Base-by-base conservation (phyloP, 2,113 vertebrate genomes). In the Gallinago paraguaiae region DNA sequence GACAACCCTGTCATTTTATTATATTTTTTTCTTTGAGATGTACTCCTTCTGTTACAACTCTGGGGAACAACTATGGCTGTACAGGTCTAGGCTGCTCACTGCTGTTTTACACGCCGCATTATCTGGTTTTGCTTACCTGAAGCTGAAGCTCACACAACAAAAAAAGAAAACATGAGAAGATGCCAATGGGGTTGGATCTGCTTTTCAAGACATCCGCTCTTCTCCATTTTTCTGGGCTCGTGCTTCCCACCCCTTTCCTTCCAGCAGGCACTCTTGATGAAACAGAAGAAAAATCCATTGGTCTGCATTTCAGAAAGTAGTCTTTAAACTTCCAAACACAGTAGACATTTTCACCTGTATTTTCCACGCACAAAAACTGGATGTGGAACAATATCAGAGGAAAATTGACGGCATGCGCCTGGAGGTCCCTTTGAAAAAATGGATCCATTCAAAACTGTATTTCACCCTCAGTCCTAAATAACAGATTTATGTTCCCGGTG, bases 401-500 rank as follows among this genome's bases (percentile, higher is more conserved):
- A 91, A 82, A 94, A 88, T 5, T 85, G 59, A 64, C 7, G 10
- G 59, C 48, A 46, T 77, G 43, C 2, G 25, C 60, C 82, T 76
- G 46, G 41, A 83, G 11, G 33, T 51, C 88, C 23, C 60, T 83
- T 71, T 65, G 53, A 51, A 92, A 91, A 94, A 93, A 64, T 14
- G 12, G 45, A 74, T 75, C 45, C 22, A 82, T 92, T 94, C 84
- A 93, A 76, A 95, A 84, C 45, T 77, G 24, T 80, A 71, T 85
- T 95, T 91, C 68, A 80, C 70, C 51, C 69, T 96, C 79, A 68
- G 39, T 92, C 82, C 82, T 61, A 92, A 97, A 94, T 64, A 93
- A 86, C 82, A 82, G 89, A 86, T 96, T 94, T 91, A 89, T 86
- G 67, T 92, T 96, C 81, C 85, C 93, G 72, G 77, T 94, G 87